Conservation (phyloP, 1,140 invertebrate species). For the Drosophila jambulina region DNA sequence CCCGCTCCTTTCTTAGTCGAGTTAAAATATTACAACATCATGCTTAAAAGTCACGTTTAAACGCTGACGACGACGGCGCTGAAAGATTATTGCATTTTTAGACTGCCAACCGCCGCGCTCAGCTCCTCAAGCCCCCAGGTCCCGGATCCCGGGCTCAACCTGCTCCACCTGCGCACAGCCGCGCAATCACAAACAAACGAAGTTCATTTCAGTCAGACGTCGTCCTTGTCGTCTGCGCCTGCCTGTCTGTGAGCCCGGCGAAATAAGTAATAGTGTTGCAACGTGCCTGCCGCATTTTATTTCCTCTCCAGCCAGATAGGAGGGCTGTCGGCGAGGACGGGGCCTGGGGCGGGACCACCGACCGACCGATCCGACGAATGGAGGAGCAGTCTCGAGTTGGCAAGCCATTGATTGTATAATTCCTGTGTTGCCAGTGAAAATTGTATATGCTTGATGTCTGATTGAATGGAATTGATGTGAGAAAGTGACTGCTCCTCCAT, state of each 20-base stretch:
- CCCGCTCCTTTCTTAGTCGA: constrained; percentile 66
- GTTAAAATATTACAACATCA: constrained; percentile 84
- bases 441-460: constrained; percentile 82
- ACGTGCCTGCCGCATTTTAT: constrained; percentile 83
- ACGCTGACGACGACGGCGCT: constrained; percentile 81
- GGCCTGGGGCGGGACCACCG: not conserved
- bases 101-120: constrained; percentile 35
- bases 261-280: constrained; percentile 84
- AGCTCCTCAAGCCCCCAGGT: not conserved
- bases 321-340: not conserved
- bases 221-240: constrained; percentile 57
- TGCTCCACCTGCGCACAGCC: constrained; percentile 51
- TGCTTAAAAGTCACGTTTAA: constrained; percentile 84
- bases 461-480: constrained; percentile 82
- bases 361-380: constrained; percentile 5
- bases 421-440: constrained; percentile 77
- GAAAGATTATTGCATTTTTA: constrained; percentile 83
- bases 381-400: constrained; percentile 20
- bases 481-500: constrained; percentile 56
- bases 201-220: constrained; percentile 79
- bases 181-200: constrained; percentile 78
- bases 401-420: constrained; percentile 79
- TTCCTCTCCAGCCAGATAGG: constrained; percentile 59
- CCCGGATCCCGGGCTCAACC: constrained; percentile 4
- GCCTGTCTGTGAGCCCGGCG: constrained; percentile 70